Base-by-base conservation (phyloP, 2,797 vertebrate species). In the Poecilia gillii region DNA sequence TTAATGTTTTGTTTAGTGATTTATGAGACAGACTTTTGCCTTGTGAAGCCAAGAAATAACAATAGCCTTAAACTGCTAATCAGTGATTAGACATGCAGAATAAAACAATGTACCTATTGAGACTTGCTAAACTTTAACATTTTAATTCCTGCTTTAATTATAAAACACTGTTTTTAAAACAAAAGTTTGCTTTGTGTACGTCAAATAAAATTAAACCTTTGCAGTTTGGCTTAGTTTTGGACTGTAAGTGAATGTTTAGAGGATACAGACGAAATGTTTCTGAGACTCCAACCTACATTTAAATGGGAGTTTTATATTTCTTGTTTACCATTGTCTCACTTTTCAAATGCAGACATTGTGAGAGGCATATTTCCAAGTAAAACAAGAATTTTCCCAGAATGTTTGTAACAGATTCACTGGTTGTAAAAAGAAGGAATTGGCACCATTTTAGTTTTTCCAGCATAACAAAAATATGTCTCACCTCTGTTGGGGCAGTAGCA, bases 31-130 rank as follows among this genome's bases (percentile, higher is more conserved):
- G 28, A 14, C 64, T 12, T 47, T 72, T 72, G n/a, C 28, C 5
- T 20, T 9, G 6, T 20, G n/a, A 8, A 78, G 13, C 16, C 75
- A 77, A 23, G 12, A 80, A 14, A 73, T 53, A 84, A 66, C 49
- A 49, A n/a, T 47, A 78, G 31, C 79, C 78, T 76, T 73, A 25
- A 82, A 80, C 55, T 39, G 33, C 36, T 84, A 73, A 84, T 85
- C 49, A 62, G 77, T 66, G 62, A 81, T 75, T 43, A 79, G 59
- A 13, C 64, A 77, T 16, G 75, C 74, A 72, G 23, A 76, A 8
- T 31, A 31, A 45, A 78, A 86, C 74, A 89, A 86, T 77, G 13
- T 41, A 49, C 62, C 76, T 43, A 74, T 12, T 85, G 66, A 79
- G 18, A 72, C 49, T 23, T 72, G 1, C 1, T 4, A 39, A 59